Conservation (phyloP, 2,113 vertebrate species). For the Axis porcinus region DNA sequence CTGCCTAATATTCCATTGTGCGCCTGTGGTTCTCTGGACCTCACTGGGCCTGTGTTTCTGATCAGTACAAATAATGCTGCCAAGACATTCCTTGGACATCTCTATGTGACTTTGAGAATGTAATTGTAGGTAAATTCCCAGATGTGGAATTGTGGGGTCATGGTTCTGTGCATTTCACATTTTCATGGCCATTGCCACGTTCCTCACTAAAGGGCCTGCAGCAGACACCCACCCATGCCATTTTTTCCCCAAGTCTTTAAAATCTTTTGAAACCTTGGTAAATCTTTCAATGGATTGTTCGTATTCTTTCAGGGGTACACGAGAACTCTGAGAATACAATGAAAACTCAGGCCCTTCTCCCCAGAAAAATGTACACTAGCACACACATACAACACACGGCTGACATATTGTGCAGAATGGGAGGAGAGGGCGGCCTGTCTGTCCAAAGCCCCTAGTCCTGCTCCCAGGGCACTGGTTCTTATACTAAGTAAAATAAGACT, state of each 20-base stretch:
- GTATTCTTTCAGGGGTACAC: neutral
- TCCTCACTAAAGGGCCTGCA: neutral
- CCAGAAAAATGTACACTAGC: neutral
- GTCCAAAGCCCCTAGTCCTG: neutral
- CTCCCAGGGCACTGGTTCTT: neutral
- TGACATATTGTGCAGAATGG: neutral
- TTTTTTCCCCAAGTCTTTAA: neutral
- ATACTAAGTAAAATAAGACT: neutral
- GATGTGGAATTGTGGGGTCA: neutral
- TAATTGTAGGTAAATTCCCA: neutral
- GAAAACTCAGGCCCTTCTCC: neutral
- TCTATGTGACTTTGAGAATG: neutral
- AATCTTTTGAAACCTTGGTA: neutral
- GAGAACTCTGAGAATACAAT: neutral
- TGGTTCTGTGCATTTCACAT: no score
- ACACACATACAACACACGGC: fast-evolving
- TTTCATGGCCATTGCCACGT: neutral
- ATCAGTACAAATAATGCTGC: neutral
- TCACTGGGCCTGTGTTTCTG: neutral
- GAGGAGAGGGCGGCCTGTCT: neutral
- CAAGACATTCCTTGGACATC: neutral
- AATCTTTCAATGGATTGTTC: neutral
- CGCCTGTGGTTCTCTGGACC: neutral
- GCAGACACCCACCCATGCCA: neutral
- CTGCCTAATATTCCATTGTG: neutral